A percentile compares a stretch with the other conserved stretches of the same genome.
Conservation (phyloP, 2,888 invertebrate species). For the Orthosia gracilis region DNA sequence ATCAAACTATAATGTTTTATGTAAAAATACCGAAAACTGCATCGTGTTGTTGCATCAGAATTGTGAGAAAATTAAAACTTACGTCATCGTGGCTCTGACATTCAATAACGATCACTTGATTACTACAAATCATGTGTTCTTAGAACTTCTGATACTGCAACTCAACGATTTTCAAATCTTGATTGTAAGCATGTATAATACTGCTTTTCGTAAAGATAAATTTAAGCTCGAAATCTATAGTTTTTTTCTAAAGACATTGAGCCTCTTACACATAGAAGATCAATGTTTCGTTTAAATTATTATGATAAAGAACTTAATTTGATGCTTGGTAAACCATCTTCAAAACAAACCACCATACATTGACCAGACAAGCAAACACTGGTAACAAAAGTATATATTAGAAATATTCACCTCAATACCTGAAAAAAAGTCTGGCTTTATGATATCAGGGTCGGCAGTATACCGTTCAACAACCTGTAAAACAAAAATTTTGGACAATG, state of each 20-base stretch:
- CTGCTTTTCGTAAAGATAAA: too few species aligned
- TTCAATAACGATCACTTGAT: not conserved
- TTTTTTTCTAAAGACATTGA: not conserved
- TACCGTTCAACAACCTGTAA: conserved; percentile 35
- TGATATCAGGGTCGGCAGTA: conserved; percentile 8
- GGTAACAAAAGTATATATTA: not conserved
- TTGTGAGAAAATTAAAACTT: too few species aligned
- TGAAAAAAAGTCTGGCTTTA: conserved; percentile 23
- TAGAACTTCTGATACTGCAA: too few species aligned
- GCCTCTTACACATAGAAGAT: not conserved
- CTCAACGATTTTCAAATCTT: too few species aligned
- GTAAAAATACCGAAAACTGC: too few species aligned
- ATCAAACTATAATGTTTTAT: too few species aligned
- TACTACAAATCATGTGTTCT: too few species aligned
- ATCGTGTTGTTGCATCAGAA: too few species aligned
- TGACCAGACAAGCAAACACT: not conserved
- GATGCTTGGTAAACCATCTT: not conserved
- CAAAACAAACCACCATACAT: not conserved
- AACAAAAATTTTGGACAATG: conserved; percentile 17
- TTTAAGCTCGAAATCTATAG: not conserved
- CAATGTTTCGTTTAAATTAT: not conserved
- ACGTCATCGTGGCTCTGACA: not conserved
- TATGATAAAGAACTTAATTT: not conserved
- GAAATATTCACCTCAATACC: not conserved
- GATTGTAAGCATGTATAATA: too few species aligned